Conservation (phyloP, 2,797 vertebrate genomes). For the Loriculus beryllinus region DNA sequence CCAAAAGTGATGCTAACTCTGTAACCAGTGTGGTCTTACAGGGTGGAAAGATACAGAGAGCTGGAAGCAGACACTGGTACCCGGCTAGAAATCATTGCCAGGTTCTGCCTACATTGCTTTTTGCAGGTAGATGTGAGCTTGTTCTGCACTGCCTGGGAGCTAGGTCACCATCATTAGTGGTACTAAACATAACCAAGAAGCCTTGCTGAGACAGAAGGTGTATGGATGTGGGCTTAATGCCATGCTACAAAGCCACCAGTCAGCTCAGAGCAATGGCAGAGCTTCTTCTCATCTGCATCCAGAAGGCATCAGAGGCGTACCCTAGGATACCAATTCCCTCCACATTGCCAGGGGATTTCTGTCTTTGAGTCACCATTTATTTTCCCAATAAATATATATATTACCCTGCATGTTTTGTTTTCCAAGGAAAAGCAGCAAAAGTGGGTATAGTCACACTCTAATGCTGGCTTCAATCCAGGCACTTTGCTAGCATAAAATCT, state of each 20-base stretch:
- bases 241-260: not conserved
- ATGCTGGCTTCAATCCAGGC: conserved; percentile 5
- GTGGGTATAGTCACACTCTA: not conserved
- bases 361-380: not conserved
- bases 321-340: not conserved
- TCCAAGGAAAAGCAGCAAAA: not conserved
- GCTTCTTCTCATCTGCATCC: not conserved
- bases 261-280: not conserved
- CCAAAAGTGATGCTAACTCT: not conserved
- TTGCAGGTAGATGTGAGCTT: not conserved
- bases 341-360: not conserved
- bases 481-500: conserved; percentile 2
- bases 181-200: not conserved
- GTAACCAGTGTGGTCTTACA: not conserved
- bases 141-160: not conserved
- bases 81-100: not conserved
- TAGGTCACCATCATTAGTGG: not conserved
- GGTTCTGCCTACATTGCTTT: not conserved
- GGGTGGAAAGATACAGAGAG: not conserved
- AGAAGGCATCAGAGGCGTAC: not conserved
- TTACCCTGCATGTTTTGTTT: not conserved
- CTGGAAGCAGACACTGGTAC: not conserved
- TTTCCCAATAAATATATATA: not conserved
- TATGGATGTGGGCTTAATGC: not conserved
- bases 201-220: conserved; percentile 11